Evolutionary conservation across 2,113 vertebrate species (phyloP).

Genomic region (Sceloporus undulatus): DNA sequence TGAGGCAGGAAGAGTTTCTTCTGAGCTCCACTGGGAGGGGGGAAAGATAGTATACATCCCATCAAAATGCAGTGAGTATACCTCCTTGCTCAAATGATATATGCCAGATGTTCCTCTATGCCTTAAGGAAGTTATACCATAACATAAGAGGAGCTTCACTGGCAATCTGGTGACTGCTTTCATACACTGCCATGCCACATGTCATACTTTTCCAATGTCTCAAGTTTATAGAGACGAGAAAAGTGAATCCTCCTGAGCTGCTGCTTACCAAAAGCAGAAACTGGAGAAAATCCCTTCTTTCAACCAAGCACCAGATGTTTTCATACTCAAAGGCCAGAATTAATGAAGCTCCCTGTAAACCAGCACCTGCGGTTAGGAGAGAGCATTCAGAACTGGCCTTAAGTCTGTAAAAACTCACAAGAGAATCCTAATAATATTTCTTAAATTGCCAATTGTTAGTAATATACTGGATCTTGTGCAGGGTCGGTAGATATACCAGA

Average conservation of each 20-base stretch:
- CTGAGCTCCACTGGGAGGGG: no score
- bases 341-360: background rate
- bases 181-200: no score
- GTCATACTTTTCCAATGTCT: no score
- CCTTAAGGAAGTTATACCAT: no score
- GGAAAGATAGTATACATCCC: no score
- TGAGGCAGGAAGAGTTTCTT: no score
- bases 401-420: background rate
- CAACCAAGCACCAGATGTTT: background rate
- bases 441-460: background rate
- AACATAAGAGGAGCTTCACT: no score
- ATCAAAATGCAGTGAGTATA: no score
- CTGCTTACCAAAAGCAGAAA: background rate
- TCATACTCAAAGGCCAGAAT: background rate
- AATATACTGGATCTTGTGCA: background rate
- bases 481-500: background rate
- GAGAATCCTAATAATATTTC: background rate
- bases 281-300: slow-evolving; percentile 1
- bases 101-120: no score
- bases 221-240: no score
- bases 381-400: background rate
- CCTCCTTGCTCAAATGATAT: no score
- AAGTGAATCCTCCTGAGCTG: background rate
- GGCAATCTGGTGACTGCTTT: no score
- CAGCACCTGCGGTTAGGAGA: background rate